Evolutionary conservation across 2,113 vertebrate genomes (phyloP), one percentile per base, ranked within the genome.

Genomic region (Corydoras sp.): DNA sequence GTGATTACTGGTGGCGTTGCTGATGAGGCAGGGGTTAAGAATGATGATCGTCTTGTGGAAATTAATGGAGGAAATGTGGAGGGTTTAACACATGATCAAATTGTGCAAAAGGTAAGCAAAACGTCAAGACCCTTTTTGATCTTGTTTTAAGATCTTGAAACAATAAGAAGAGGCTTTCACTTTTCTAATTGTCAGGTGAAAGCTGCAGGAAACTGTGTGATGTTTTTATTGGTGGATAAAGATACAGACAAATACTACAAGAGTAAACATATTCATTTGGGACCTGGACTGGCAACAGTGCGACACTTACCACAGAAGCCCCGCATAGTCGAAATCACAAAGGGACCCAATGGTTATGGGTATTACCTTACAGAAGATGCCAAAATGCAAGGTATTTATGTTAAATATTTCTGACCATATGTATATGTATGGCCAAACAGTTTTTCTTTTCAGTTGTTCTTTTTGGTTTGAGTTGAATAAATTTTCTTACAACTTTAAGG

Each of bases 41-140:
- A 49, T 12, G 85, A 90, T 0, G 95, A 99, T 75, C 91, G 86
- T 7, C 35, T 99, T 62, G 77, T 98, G 62, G 94, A 98, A 84
- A 74, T 99, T 73, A 98, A 98, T 0, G 93, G 94, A 9, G 87
- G 93, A 79, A 93, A 89, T 0, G 77, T 96, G 1, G 94, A 95
- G 76, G 76, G 76, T 0, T 60, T 69, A 80, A 90, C 85, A 5
- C 94, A 98, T 0, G 87, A 95, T 1, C 77, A 93, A 58, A 88
- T 86, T 32, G 92, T 95, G 70, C 82, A 89, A 48, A 94, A 90
- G 86, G 93, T 93, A 69, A 71, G 31, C 35, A 24, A 24, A 24
- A 24, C 18, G 1, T 24, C 18, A 24, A 24, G 18, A 24, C 18
- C 18, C 18, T 24, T 24, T 24, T 24, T 24, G 18, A 24, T 24